Conservation (phyloP, 2,113 vertebrate genomes). For the Pitta sordida region DNA sequence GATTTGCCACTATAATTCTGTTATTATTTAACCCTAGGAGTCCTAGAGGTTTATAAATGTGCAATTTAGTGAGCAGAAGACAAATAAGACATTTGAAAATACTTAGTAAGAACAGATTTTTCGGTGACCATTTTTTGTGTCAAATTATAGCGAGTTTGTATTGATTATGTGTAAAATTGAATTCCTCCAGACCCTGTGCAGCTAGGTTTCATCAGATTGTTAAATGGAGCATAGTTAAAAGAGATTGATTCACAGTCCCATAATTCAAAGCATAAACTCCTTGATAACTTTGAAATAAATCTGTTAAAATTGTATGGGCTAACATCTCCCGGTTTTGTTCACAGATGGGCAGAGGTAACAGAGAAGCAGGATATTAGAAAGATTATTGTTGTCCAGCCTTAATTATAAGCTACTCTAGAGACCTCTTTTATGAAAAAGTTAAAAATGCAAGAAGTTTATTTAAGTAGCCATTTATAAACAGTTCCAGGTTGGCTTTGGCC, state of each 20-base stretch:
- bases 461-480: not conserved
- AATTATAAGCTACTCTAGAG: not conserved
- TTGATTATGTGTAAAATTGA: not conserved
- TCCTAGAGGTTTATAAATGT: not conserved
- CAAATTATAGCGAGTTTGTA: not conserved
- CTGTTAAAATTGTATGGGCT: not conserved
- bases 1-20: not conserved
- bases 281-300: not conserved
- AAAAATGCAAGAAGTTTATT: not conserved
- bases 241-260: accelerated
- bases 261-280: not conserved
- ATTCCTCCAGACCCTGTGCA: accelerated
- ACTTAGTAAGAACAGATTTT: not conserved
- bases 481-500: not conserved
- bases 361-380: not conserved
- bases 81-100: not conserved
- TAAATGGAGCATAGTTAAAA: not conserved
- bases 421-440: not conserved
- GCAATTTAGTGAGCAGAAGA: not conserved
- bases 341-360: not conserved
- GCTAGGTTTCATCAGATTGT: not conserved
- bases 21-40: not conserved
- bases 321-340: not conserved
- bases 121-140: not conserved
- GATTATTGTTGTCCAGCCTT: not conserved